Conservation (phyloP, 1,140 invertebrate species). For the Aphelinus atriplicis region DNA sequence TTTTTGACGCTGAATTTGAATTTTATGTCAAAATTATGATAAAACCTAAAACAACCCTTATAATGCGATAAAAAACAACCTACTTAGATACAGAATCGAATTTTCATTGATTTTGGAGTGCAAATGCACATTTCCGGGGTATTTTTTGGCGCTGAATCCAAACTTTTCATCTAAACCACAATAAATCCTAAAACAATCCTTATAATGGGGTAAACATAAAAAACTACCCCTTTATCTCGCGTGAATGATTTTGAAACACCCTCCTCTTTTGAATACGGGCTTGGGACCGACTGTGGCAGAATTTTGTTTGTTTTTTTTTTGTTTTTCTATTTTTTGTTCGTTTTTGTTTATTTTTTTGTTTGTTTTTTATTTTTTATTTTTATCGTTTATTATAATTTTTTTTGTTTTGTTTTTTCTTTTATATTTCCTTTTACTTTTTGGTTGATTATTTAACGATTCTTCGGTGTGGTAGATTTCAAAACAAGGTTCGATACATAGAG, state of each 20-base stretch:
- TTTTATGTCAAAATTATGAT: no score
- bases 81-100: no score
- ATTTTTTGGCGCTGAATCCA: constrained; percentile 2
- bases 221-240: neutral
- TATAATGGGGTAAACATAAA: neutral
- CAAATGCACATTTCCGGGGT: neutral
- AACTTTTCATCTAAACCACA: neutral
- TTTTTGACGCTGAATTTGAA: no score
- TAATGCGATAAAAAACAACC: no score
- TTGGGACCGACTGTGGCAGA: constrained; percentile 10
- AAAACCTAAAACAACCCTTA: no score
- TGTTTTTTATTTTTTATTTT: neutral
- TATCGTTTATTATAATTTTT: neutral
- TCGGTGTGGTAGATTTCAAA: constrained; percentile 19
- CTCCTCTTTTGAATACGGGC: constrained; percentile 8
- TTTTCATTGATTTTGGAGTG: no score
- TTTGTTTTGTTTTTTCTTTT: neutral
- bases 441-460: constrained; percentile 15
- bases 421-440: neutral
- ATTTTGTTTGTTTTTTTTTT: constrained; percentile 1
- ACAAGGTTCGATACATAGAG: constrained; percentile 38
- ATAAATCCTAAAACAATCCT: neutral
- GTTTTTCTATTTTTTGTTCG: no score
- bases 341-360: neutral
- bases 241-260: constrained; percentile 2